Conservation (phyloP, 2,888 invertebrate species). For the Eustalomyia histrio region DNA sequence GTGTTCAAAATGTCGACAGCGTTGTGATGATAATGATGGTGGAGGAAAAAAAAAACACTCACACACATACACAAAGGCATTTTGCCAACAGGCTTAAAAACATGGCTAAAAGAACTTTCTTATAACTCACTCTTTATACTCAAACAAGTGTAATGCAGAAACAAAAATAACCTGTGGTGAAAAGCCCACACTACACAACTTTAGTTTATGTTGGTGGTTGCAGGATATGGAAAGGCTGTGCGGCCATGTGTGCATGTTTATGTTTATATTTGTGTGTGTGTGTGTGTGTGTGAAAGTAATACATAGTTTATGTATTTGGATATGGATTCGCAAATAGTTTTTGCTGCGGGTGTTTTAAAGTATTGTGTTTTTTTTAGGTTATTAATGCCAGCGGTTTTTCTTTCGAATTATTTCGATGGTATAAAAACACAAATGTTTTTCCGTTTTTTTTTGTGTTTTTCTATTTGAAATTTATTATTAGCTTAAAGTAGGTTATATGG, state of each 20-base stretch:
- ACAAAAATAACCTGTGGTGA: conserved; percentile 50
- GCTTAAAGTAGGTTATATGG: conserved; percentile 27
- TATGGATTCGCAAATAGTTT: background rate
- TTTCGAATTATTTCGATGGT: conserved; percentile 10
- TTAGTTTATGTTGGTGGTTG: background rate
- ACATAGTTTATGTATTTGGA: conserved; percentile 16
- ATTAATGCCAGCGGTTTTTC: conserved; percentile 35
- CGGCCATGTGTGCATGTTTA: background rate
- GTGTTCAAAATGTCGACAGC: conserved; percentile 40
- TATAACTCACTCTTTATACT: background rate
- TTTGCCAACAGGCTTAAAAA: background rate
- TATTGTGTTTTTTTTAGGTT: conserved; percentile 8
- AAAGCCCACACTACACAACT: background rate
- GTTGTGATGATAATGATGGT: conserved; percentile 14
- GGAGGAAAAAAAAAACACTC: background rate
- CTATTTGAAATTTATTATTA: conserved; percentile 21
- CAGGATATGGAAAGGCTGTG: background rate
- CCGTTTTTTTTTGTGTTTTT: background rate
- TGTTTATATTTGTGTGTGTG: background rate
- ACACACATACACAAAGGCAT: background rate
- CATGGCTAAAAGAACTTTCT: background rate
- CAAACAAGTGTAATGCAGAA: conserved; percentile 19
- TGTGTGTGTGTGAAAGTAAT: background rate
- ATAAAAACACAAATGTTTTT: background rate
- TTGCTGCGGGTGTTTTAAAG: conserved; percentile 28